Evolutionary conservation across 2,797 vertebrate species (phyloP), one percentile per base, ranked within the genome.

Genomic region (Lindbergichthys nudifrons): DNA sequence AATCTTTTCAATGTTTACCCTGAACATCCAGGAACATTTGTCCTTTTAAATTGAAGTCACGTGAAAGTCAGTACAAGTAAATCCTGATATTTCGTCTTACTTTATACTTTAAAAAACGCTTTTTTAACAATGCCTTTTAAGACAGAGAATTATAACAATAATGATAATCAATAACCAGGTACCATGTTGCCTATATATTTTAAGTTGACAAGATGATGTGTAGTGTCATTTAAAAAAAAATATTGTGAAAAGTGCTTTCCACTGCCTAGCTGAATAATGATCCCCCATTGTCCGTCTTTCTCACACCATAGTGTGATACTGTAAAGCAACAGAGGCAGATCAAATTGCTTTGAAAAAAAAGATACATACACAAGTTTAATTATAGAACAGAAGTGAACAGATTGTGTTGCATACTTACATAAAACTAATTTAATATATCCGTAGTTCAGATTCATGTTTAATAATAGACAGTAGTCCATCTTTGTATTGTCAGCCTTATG

Each of bases 1-100:
- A 75, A 75, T 74, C 72, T 75, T 65, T 32, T 64, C 52, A 69
- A 51, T 70, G 65, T 77, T 82, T 62, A 70, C 65, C 69, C 26
- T 21, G 4, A 47, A 71, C 65, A 67, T 53, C 45, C 30, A 45
- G 56, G 42, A 77, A 53, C 41, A 67, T 76, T 77, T 71, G 30
- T 23, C 23, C 11, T 30, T 62, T 43, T 68, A 45, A 64, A 66
- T 69, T 50, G 18, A 54, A 66, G 11, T 26, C 10, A 52, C 2
- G 2, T 54, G 32, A 36, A 75, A 26, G 26, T 26, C 26, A 26
- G 26, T 5, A 54, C 11, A 14, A 7, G 10, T 8, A 32, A 16
- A 52, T 23, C 8, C 9, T 41, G 15, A 4, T 47, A 48, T 58
- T 19, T 36, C 48, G 1, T 15, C 18, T 19, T 67, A 9, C 2